Evolutionary conservation across 2,888 invertebrate species (phyloP).

Genomic region (Napeogenes inachia): DNA sequence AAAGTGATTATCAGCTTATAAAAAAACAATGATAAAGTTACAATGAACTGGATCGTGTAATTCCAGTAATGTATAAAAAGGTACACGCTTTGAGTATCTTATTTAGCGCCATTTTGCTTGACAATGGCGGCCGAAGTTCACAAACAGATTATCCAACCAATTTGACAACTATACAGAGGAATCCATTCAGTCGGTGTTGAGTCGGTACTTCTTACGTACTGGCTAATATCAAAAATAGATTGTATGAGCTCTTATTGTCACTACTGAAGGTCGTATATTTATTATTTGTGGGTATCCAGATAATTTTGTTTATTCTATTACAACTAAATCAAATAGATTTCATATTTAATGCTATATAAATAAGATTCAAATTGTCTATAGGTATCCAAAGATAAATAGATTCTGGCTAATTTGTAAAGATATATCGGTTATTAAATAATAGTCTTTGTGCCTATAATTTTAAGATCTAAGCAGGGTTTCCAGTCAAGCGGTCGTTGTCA

Average conservation of each 20-base stretch:
- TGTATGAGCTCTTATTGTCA: conserved; percentile 1
- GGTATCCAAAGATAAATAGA: too few species aligned
- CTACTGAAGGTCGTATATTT: conserved; percentile 2
- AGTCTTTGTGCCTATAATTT: background rate
- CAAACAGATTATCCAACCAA: conserved; percentile 58
- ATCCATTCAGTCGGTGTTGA: conserved; percentile 43
- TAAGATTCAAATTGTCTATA: conserved; percentile 5
- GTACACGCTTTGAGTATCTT: too few species aligned
- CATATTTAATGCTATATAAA: conserved; percentile 8
- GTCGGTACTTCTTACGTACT: conserved; percentile 39
- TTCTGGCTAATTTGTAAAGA: too few species aligned
- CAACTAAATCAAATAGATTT: background rate
- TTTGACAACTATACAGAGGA: conserved; percentile 55
- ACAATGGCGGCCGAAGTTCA: conserved; percentile 46
- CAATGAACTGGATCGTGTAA: conserved; percentile 6
- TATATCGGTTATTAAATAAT: background rate
- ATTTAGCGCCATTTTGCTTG: conserved; percentile 40
- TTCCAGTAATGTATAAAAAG: too few species aligned
- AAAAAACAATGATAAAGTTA: conserved; percentile 38
- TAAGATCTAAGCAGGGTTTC: background rate
- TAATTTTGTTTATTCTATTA: background rate
- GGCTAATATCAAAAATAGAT: too few species aligned
- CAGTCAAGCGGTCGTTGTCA: conserved; percentile 21
- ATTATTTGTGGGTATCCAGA: background rate
- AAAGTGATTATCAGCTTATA: conserved; percentile 2